Conservation (phyloP, 2,113 vertebrate genomes). For the Stictonetta naevosa region DNA sequence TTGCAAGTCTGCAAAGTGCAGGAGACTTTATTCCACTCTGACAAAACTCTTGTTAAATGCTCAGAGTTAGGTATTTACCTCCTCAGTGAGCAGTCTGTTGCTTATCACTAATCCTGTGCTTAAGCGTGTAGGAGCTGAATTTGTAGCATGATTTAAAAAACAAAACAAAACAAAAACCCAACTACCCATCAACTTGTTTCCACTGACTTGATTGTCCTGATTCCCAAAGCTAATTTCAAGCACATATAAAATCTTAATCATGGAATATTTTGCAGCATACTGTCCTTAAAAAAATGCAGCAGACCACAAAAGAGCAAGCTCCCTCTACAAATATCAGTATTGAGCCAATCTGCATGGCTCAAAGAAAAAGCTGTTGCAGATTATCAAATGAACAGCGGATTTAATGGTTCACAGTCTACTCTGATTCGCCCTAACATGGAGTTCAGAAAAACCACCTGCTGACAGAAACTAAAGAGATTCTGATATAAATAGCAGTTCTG, state of each 20-base stretch:
- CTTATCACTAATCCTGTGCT: neutral
- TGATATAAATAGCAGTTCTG: neutral
- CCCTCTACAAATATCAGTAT: neutral
- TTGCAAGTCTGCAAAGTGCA: neutral
- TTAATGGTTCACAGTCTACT: neutral
- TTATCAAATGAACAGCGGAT: neutral
- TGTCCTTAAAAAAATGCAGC: neutral
- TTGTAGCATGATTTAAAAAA: neutral
- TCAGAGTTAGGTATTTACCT: neutral
- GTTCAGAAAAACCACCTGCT: slow-evolving; percentile 49
- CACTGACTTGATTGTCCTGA: neutral
- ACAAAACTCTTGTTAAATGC: neutral
- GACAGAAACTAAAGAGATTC: slow-evolving; percentile 6
- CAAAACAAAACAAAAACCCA: neutral
- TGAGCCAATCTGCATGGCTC: neutral
- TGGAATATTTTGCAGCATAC: neutral
- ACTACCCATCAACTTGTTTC: neutral
- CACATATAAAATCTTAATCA: neutral
- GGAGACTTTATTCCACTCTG: neutral
- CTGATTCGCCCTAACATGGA: neutral
- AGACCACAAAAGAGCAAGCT: neutral
- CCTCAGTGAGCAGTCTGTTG: neutral
- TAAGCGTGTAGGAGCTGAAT: fast-evolving
- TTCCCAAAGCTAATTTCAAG: neutral
- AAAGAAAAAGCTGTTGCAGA: neutral